Conservation (phyloP, 23 tunicate species). For the Halocynthia roretzi region DNA sequence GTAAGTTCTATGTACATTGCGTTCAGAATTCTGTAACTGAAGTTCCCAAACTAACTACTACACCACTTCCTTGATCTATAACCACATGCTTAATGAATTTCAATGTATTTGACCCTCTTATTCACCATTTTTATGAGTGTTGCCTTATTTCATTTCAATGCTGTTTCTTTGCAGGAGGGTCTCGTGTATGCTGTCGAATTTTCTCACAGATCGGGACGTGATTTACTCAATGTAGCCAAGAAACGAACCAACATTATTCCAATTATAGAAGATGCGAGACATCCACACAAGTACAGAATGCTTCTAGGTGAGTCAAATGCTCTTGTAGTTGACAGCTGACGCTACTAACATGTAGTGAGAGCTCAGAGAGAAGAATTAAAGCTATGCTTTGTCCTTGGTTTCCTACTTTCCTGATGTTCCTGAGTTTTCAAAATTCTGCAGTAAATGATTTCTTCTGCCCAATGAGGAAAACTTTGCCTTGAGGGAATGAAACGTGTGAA, state of each 20-base stretch:
- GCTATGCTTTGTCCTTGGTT: no score
- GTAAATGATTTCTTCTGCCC: no score
- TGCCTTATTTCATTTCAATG: neutral
- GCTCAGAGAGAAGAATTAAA: no score
- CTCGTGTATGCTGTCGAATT: conserved; percentile 96
- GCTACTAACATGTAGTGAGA: no score
- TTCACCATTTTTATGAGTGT: neutral
- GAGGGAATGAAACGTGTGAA: no score
- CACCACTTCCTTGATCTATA: no score
- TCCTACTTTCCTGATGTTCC: no score
- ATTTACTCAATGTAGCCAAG: conserved; percentile 94
- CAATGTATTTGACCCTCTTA: neutral
- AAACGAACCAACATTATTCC: conserved; percentile 89
- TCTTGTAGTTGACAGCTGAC: no score
- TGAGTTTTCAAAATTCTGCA: no score
- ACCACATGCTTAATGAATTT: neutral
- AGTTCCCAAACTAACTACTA: neutral
- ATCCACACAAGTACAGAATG: conserved; percentile 98
- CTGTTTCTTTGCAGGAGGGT: conserved; percentile 60
- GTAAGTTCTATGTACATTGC: conserved; percentile 37
- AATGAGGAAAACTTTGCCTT: no score
- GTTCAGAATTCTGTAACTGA: neutral
- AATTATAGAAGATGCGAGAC: conserved; percentile 93
- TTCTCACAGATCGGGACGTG: conserved; percentile 98
- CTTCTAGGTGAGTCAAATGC: conserved; percentile 62